Base-by-base conservation (phyloP, 2,113 vertebrate genomes). In the Phocoena sinus region DNA sequence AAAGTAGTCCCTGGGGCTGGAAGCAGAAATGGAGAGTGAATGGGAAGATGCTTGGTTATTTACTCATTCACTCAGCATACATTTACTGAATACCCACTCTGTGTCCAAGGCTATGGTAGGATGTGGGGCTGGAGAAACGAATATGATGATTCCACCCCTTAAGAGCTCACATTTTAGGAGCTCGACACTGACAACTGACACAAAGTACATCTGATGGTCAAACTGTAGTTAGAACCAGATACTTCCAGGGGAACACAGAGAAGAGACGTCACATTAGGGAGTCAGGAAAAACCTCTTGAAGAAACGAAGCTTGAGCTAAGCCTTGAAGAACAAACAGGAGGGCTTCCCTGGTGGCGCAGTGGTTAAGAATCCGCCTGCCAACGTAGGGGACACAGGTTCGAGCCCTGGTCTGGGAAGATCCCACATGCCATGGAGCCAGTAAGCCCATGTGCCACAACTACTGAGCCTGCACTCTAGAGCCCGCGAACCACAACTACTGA, bases 31-130 rank as follows among this genome's bases (percentile, higher is more conserved):
- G 65, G 38, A 68, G 18, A 53, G 44, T 14, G 53, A 36, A 56
- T 0, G 0, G 56, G 36, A 79, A 58, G 33, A 9, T 25, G 9
- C n/a, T 25, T 14, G 2, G 15, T 33, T 25, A 18, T 25, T 50
- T 28, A 62, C 17, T 89, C 41, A n/a, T 10, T 76, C 47, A n/a
- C 33, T 70, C 60, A 38, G 53, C 44, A 87, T 18, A 26, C 18
- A 2, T 15, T 80, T 81, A 13, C 21, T 65, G 53, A 76, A 60
- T 15, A 8, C 26, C 70, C 38, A 63, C 68, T 20, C 0, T 12
- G 56, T 10, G 28, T 76, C 74, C 36, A 38, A 44, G 31, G 68
- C 68, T 62, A 1, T 0, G 10, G 81, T 2, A 76, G 68, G 74
- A 65, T 20, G 31, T 2, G 18, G 53, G 38, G 50, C 33, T 38